Percentiles rank a stretch among this genome's conserved stretches.
These are phyloP conservation scores for Heloderma charlesbogerti DNA, from an alignment of 2,113 vertebrate species.

Conservation along the genomic window DNA sequence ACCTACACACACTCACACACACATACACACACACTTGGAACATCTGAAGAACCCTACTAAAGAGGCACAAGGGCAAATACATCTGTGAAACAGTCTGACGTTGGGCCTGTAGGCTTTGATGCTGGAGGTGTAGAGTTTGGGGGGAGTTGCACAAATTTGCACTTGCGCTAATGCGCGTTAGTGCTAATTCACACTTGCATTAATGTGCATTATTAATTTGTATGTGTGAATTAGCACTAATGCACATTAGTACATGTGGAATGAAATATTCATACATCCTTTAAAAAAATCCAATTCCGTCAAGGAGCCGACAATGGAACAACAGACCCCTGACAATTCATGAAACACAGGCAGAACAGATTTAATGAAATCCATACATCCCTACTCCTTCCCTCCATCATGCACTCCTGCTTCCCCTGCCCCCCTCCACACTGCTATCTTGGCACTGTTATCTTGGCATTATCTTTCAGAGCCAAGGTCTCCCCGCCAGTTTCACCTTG, in stretches of 20 bases:
- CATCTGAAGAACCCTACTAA: not conserved
- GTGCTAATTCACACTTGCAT: too few species aligned
- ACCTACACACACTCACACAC: not conserved
- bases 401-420: not conserved
- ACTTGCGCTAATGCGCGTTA: too few species aligned
- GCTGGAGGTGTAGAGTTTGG: not conserved
- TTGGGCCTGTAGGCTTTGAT: not conserved
- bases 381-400: not conserved
- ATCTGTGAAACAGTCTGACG: not conserved
- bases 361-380: too few species aligned
- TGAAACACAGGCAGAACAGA: too few species aligned
- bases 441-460: not conserved
- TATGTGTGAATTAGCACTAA: too few species aligned
- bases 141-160: not conserved
- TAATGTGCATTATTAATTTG: too few species aligned
- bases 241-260: too few species aligned
- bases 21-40: not conserved
- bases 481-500: not conserved
- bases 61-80: not conserved
- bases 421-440: not conserved
- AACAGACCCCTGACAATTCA: too few species aligned
- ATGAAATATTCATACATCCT: too few species aligned
- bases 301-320: too few species aligned
- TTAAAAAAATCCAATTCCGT: too few species aligned
- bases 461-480: not conserved